These are phyloP conservation scores for Cydia pomonella DNA, from an alignment of 1,140 invertebrate species.

Conservation along the genomic window DNA sequence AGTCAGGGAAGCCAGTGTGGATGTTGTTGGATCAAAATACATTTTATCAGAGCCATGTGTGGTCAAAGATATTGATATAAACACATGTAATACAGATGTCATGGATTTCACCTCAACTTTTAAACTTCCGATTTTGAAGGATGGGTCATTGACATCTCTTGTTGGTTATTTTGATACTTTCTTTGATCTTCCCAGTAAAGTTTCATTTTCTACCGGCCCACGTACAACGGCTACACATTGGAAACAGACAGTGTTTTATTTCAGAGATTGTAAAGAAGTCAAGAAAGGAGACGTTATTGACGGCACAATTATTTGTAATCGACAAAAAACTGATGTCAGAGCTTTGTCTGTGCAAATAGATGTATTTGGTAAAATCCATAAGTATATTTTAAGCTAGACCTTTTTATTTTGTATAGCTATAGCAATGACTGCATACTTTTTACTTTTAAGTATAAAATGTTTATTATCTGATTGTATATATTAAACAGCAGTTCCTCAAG, in stretches of 20 bases:
- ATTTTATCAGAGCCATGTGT: slow-evolving; percentile 88
- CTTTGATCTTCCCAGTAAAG: slow-evolving; percentile 87
- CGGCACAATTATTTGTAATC: slow-evolving; percentile 84
- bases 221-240: slow-evolving; percentile 92
- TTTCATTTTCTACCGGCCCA: slow-evolving; percentile 89
- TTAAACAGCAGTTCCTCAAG: not conserved
- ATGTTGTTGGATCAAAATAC: slow-evolving; percentile 88
- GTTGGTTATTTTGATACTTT: slow-evolving; percentile 97
- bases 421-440: not conserved
- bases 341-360: slow-evolving; percentile 69
- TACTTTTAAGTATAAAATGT: not conserved
- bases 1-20: slow-evolving; percentile 93
- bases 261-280: slow-evolving; percentile 87
- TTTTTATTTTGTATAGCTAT: not conserved
- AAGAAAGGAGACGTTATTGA: slow-evolving; percentile 87
- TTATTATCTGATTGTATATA: not conserved
- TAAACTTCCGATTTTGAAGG: slow-evolving; percentile 84
- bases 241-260: slow-evolving; percentile 97
- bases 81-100: slow-evolving; percentile 90
- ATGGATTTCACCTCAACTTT: slow-evolving; percentile 92
- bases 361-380: slow-evolving; percentile 76
- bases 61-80: slow-evolving; percentile 89
- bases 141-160: slow-evolving; percentile 91
- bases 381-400: slow-evolving; percentile 73
- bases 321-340: slow-evolving; percentile 72